Base-by-base conservation (phyloP, 2,113 vertebrate species). In the Oriolus oriolus region DNA sequence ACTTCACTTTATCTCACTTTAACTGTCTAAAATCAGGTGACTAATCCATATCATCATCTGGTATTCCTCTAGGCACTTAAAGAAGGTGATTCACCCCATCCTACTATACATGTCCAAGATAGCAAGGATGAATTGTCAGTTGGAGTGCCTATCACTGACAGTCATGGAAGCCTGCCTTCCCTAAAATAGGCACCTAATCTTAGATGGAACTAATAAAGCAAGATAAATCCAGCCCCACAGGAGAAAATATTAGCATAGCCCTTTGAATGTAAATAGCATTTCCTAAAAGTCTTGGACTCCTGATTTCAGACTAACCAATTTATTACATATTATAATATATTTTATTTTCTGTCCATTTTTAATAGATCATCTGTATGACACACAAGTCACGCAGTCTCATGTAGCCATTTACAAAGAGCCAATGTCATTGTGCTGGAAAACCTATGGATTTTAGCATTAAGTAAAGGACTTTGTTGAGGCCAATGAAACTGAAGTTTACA, bases 21-120 rank as follows among this genome's bases (percentile, higher is more conserved):
- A 76, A 52, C 87, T 90, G 87, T 87, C 82, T 79, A 82, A 90
- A 96, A 79, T 79, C 61, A 85, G 57, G 30, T 94, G 78, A 79
- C 35, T 85, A 91, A 90, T 87, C 44, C 78, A 41, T 91, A 82
- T 68, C 33, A 91, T 82, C 57, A 75, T 35, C 57, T 84, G 37
- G 30, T 84, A 64, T 56, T 47, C 47, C 56, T 95, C 60, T 44
- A 84, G 87, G 69, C 60, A 70, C 33, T 81, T 75, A 61, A 81
- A 75, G 49, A 31, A 86, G 44, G 57, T 91, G 81, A 96, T 66
- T 94, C 64, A 74, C 50, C 56, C 28, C 49, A 27, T 84, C 54
- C 42, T 80, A 37, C 26, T 86, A 65, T 18, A 71, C 31, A 39
- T 28, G 60, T 75, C 53, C 21, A 33, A 89, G 65, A 89, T 3